Conservation (phyloP, 2,888 invertebrate genomes). For the Orthosia incerta region DNA sequence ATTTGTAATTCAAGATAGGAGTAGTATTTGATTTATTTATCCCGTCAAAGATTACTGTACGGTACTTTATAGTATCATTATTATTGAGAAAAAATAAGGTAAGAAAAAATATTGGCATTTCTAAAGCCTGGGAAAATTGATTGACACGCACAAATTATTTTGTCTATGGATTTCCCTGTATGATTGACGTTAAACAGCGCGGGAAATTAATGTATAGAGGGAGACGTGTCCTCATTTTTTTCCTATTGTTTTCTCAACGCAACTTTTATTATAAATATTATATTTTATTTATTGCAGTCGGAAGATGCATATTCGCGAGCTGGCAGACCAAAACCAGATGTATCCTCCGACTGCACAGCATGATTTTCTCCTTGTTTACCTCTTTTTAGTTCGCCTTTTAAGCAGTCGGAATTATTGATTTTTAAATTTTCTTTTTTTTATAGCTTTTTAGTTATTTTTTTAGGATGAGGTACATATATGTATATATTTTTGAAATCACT, state of each 20-base stretch:
- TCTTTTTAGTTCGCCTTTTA: too few relatives aligned
- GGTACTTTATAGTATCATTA: not conserved
- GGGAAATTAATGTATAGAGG: not conserved
- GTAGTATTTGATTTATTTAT: not conserved
- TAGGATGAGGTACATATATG: too few relatives aligned
- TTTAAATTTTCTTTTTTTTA: too few relatives aligned
- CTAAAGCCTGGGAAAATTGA: not conserved
- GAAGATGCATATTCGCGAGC: too few relatives aligned
- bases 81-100: not conserved
- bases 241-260: not conserved
- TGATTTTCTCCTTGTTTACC: too few relatives aligned
- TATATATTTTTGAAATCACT: too few relatives aligned
- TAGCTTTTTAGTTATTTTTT: too few relatives aligned
- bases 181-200: conserved; percentile 4
- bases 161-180: conserved; percentile 5
- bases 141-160: not conserved
- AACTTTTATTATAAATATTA: too few relatives aligned
- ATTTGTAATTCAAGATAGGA: not conserved
- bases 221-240: not conserved
- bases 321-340: too few relatives aligned
- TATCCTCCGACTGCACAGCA: too few relatives aligned
- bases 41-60: not conserved
- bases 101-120: not conserved
- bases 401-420: too few relatives aligned
- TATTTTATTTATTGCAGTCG: too few relatives aligned